Conservation (phyloP, 2,888 invertebrate species). For the Hedychridium roseum region DNA sequence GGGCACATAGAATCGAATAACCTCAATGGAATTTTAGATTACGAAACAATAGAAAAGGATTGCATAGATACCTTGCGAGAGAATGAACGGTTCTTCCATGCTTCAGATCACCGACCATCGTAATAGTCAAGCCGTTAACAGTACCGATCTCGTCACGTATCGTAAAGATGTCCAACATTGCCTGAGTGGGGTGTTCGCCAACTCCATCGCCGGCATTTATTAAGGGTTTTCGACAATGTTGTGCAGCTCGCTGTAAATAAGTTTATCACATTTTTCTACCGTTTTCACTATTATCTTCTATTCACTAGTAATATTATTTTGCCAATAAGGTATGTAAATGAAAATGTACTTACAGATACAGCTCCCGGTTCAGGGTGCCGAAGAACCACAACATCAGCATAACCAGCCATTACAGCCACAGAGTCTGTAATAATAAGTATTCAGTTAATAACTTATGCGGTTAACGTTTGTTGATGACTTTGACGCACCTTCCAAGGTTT, state of each 20-base stretch:
- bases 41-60: background rate
- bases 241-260: slow-evolving; percentile 76
- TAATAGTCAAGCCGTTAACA: slow-evolving; percentile 95
- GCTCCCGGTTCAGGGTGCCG: slow-evolving; percentile 94
- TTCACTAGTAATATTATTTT: too few relatives aligned
- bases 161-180: slow-evolving; percentile 95
- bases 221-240: slow-evolving; percentile 86
- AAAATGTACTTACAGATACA: slow-evolving; percentile 79
- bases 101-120: slow-evolving; percentile 97
- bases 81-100: slow-evolving; percentile 99
- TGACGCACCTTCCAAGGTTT: slow-evolving; percentile 90
- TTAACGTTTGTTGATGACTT: too few relatives aligned
- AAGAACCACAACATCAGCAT: slow-evolving; percentile 92
- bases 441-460: too few relatives aligned
- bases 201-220: slow-evolving; percentile 98
- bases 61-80: slow-evolving; percentile 73
- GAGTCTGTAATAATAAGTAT: slow-evolving; percentile 62
- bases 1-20: background rate
- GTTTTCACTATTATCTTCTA: too few relatives aligned
- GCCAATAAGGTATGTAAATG: too few relatives aligned
- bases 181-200: slow-evolving; percentile 98
- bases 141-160: slow-evolving; percentile 99
- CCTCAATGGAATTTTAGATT: background rate
- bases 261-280: background rate
- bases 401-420: slow-evolving; percentile 87